A percentile compares a stretch with the other conserved stretches of the same genome.
phyloP scores from a whole-genome alignment of 2,113 vertebrate species.

The Oryzias curvinotus region DNA sequence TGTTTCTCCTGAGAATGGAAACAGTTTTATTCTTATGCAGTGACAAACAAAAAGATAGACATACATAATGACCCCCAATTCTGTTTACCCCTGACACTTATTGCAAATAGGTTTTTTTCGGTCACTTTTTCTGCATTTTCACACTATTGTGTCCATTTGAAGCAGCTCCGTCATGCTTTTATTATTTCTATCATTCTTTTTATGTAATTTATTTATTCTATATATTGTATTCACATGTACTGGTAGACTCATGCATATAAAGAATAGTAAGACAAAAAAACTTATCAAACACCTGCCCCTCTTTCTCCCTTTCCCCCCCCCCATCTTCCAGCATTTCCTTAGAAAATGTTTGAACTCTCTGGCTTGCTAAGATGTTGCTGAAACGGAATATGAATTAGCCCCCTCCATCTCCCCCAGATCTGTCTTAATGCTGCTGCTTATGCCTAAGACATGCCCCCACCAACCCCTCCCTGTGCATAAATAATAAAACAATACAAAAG shows the following conservation, averaged over 20 bases:
- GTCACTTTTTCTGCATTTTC: constrained; percentile 29
- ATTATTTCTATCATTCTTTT: constrained; percentile 72
- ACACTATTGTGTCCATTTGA: constrained; percentile 46
- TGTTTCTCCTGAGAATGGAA: constrained; percentile 5
- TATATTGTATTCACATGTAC: neutral
- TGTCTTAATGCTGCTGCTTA: constrained; percentile 73
- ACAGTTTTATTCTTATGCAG: neutral
- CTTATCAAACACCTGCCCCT: constrained; percentile 41
- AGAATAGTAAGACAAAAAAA: constrained; percentile 20
- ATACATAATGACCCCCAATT: constrained; percentile 9
- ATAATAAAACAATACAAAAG: constrained; percentile 83
- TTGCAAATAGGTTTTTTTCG: constrained; percentile 4
- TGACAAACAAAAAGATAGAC: neutral
- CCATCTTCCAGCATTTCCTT: constrained; percentile 59
- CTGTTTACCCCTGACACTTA: constrained; percentile 4
- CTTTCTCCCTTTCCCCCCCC: constrained; percentile 43
- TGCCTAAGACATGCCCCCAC: constrained; percentile 46
- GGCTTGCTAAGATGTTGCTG: constrained; percentile 72
- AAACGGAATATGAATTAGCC: constrained; percentile 78
- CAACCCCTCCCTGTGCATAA: constrained; percentile 69
- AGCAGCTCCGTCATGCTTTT: constrained; percentile 35
- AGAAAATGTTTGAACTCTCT: constrained; percentile 75
- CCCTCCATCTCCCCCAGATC: constrained; percentile 47
- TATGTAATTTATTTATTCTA: constrained; percentile 13
- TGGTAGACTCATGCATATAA: constrained; percentile 22